Conservation (phyloP, 64 coral and sea anemone genomes). For the Montipora sp. region DNA sequence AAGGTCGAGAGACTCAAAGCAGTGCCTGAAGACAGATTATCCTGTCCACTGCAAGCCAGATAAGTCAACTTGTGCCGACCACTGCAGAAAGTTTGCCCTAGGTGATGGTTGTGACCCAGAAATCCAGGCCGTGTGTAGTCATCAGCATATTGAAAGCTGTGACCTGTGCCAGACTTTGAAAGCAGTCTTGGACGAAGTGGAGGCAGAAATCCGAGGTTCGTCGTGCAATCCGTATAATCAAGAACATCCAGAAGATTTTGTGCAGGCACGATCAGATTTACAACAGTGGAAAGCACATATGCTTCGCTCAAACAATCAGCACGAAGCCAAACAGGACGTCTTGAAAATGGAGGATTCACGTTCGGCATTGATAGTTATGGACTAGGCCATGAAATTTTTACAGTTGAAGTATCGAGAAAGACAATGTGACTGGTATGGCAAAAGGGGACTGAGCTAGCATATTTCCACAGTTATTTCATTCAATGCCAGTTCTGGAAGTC, state of each 20-base stretch:
- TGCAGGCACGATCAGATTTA: neutral
- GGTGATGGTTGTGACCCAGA: conserved; percentile 20
- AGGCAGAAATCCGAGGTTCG: conserved; percentile 6
- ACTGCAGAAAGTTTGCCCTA: conserved; percentile 36
- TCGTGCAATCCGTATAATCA: conserved; percentile 31
- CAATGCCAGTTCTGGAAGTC: too few species aligned
- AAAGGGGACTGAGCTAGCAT: too few species aligned
- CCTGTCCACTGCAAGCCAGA: conserved; percentile 18
- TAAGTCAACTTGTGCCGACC: conserved; percentile 41
- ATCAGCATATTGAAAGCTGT: neutral
- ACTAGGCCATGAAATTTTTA: too few species aligned
- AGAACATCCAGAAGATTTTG: conserved; percentile 38
- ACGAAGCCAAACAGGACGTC: conserved; percentile 8
- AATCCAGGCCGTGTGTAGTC: conserved; percentile 16
- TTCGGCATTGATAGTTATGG: too few species aligned
- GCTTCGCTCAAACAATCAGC: neutral
- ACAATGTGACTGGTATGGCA: too few species aligned
- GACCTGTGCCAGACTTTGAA: conserved; percentile 25
- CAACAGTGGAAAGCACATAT: conserved; percentile 26
- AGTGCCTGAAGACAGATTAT: conserved; percentile 43
- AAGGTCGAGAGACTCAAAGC: conserved; percentile 25
- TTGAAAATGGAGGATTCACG: neutral
- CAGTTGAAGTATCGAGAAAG: too few species aligned
- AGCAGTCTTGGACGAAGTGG: conserved; percentile 16
- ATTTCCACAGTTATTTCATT: too few species aligned